A percentile compares a stretch with the other conserved stretches of the same genome.
Evolutionary conservation across 2,113 vertebrate genomes (phyloP).

Genomic region (Petrocephalus zakoni): DNA sequence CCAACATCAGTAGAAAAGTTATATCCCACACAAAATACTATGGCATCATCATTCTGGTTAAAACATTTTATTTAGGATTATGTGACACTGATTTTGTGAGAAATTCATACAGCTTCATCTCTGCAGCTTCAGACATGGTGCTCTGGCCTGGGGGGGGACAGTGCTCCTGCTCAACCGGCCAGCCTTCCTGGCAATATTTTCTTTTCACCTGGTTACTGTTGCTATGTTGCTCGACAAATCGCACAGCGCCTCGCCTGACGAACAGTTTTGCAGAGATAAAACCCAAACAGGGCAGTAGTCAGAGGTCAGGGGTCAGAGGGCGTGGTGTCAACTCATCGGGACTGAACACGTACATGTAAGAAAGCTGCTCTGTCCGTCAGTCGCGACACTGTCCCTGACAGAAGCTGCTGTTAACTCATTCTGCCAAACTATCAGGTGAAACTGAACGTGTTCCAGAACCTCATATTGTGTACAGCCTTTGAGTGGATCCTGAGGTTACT

Average conservation of each 20-base stretch:
- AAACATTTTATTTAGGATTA: too few species aligned
- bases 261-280: conserved; percentile 31
- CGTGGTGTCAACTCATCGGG: neutral
- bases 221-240: conserved; percentile 46
- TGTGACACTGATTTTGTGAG: too few species aligned
- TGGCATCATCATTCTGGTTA: too few species aligned
- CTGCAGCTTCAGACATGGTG: neutral
- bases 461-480: neutral
- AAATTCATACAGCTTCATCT: too few species aligned
- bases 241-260: conserved; percentile 35
- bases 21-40: too few species aligned
- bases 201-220: conserved; percentile 56
- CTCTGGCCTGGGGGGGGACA: neutral
- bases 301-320: conserved; percentile 29
- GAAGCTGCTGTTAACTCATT: neutral
- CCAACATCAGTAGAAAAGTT: too few species aligned
- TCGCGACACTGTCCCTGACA: too few species aligned
- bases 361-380: neutral
- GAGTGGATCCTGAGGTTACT: neutral
- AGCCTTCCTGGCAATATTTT: conserved; percentile 11
- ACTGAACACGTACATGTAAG: neutral
- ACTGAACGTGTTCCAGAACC: neutral
- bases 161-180: neutral
- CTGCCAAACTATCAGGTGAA: neutral
- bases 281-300: conserved; percentile 5